Percentiles rank a stretch among this genome's conserved stretches.
phyloP scores from a whole-genome alignment of 2,888 invertebrate genomes.

The Teleogryllus oceanicus region DNA sequence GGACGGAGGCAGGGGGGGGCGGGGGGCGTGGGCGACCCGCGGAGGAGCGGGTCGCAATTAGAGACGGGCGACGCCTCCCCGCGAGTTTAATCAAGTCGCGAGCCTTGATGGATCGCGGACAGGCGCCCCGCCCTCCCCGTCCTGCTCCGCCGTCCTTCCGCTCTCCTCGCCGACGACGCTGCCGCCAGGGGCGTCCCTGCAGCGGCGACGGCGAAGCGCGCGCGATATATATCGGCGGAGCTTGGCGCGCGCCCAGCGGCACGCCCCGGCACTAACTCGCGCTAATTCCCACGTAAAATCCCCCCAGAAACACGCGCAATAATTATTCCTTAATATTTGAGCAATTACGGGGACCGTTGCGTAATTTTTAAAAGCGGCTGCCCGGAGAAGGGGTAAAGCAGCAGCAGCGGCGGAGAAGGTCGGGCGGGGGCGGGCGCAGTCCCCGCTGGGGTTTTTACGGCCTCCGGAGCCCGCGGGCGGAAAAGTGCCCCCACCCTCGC shows the following conservation, averaged over 20 bases:
- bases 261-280: background rate
- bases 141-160: background rate
- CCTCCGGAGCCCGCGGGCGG: background rate
- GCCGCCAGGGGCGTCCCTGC: too few species aligned
- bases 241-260: background rate
- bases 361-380: background rate
- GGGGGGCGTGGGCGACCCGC: background rate
- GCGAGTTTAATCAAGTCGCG: constrained; percentile 4
- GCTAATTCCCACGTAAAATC: constrained; percentile 18
- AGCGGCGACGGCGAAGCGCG: background rate
- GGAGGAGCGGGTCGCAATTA: constrained; percentile 1
- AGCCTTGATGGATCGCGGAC: constrained; percentile 10
- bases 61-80: constrained; percentile 2
- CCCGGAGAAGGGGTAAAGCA: too few species aligned
- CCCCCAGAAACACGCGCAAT: constrained; percentile 12
- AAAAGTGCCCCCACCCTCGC: background rate
- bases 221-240: background rate
- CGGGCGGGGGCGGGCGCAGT: too few species aligned
- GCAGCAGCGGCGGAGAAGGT: too few species aligned
- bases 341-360: background rate
- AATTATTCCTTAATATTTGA: constrained; percentile 18
- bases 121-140: background rate
- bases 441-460: background rate
- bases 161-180: background rate
- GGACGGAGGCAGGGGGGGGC: background rate